Conservation (phyloP, 2,888 invertebrate genomes). For the Drepana falcataria region DNA sequence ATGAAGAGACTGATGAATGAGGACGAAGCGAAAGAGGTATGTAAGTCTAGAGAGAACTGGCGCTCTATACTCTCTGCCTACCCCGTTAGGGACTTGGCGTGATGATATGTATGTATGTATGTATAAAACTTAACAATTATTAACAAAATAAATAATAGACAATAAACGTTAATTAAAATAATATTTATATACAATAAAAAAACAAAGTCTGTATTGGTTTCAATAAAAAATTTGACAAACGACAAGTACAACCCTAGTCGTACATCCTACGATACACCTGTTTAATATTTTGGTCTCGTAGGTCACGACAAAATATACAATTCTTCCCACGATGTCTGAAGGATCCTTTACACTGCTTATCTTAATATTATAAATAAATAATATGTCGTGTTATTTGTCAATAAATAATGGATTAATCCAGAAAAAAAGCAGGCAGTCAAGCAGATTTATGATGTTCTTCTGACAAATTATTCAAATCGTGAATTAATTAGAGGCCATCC, state of each 20-base stretch:
- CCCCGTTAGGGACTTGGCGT: too few species aligned
- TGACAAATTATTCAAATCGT: not conserved
- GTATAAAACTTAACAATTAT: too few species aligned
- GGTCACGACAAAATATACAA: constrained; percentile 20
- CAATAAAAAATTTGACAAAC: not conserved
- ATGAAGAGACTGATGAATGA: too few species aligned
- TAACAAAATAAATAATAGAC: too few species aligned
- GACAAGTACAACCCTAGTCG: not conserved
- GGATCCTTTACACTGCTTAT: constrained; percentile 16
- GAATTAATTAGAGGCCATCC: not conserved
- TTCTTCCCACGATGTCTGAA: constrained; percentile 32
- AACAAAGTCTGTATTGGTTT: constrained; percentile 6
- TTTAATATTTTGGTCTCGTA: constrained; percentile 29
- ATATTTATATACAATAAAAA: constrained; percentile 2
- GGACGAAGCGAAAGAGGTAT: too few species aligned
- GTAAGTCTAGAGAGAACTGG: too few species aligned
- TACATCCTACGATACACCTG: constrained; percentile 4
- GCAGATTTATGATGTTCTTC: too few species aligned
- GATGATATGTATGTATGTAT: too few species aligned
- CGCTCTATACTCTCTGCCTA: too few species aligned
- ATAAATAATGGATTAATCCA: not conserved
- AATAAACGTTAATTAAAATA: too few species aligned
- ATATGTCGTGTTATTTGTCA: not conserved
- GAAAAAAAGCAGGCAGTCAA: too few species aligned
- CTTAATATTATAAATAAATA: constrained; percentile 28